Percentiles rank a stretch among this genome's conserved stretches.
Evolutionary conservation across 2,888 invertebrate genomes (phyloP).

Genomic region (Lasioglossum pauxillum): DNA sequence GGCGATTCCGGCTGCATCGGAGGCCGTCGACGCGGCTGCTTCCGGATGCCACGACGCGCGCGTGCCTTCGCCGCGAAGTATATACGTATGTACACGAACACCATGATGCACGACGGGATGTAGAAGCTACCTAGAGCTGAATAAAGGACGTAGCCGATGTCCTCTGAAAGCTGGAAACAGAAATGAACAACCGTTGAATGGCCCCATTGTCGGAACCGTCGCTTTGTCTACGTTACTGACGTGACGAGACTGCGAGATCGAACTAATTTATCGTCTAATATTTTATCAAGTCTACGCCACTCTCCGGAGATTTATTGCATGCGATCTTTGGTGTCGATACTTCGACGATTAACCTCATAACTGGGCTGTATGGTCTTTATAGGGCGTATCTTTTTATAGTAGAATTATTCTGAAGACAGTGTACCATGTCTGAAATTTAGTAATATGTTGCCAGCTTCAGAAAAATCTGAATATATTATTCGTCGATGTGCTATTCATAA

Average conservation of each 20-base stretch:
- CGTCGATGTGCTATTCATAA: not conserved
- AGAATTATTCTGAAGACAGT: too few species aligned
- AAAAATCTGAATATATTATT: not conserved
- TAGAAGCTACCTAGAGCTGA: constrained; percentile 99
- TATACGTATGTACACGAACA: constrained; percentile 99
- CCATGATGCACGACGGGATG: constrained; percentile 99
- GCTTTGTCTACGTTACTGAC: not conserved
- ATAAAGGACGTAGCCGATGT: constrained; percentile 98
- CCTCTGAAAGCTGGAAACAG: constrained; percentile 93
- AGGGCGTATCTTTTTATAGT: too few species aligned
- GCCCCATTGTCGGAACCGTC: not conserved
- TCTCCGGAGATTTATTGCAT: not conserved
- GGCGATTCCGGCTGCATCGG: constrained; percentile 78
- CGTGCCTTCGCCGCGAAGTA: constrained; percentile 98
- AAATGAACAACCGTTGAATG: constrained; percentile 33
- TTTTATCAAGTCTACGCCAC: not conserved
- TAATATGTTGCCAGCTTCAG: not conserved
- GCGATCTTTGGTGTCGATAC: not conserved
- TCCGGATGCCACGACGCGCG: constrained; percentile 94
- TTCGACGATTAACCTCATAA: not conserved
- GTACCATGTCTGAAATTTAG: not conserved
- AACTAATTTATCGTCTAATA: constrained; percentile 28
- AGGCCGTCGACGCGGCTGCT: constrained; percentile 89
- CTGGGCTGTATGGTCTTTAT: not conserved
- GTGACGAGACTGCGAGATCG: not conserved